These are phyloP conservation scores for Lochmaea capreae DNA, from an alignment of 2,888 invertebrate genomes.

Conservation along the genomic window DNA sequence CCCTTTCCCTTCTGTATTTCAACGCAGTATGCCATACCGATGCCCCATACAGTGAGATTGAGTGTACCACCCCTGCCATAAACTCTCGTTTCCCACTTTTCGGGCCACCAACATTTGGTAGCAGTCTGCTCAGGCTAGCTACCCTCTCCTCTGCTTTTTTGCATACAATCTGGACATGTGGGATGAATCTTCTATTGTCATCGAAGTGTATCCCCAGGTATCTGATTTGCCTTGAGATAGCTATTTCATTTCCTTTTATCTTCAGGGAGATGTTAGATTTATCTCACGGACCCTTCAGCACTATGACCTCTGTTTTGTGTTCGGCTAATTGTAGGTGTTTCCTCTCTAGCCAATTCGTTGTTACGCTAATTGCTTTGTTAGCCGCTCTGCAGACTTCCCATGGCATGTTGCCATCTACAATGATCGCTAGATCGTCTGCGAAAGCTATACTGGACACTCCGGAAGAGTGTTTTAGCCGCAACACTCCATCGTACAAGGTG, in stretches of 20 bases:
- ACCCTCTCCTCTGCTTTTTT: no score
- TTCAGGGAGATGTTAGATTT: neutral
- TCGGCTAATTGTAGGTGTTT: neutral
- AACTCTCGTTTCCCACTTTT: neutral
- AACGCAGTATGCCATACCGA: neutral
- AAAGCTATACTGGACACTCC: slow-evolving; percentile 5
- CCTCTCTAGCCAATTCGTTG: neutral
- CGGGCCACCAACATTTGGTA: no score
- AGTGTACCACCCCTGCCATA: neutral
- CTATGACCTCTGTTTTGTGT: neutral
- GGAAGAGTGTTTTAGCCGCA: neutral
- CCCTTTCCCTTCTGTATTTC: neutral
- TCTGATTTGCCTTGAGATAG: neutral
- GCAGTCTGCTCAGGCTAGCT: no score
- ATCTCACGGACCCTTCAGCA: neutral
- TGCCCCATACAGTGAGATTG: neutral
- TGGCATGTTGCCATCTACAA: neutral
- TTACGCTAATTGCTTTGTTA: neutral
- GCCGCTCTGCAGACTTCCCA: neutral
- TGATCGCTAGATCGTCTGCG: neutral
- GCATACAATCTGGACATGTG: neutral
- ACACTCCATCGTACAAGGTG: neutral
- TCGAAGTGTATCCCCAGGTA: no score
- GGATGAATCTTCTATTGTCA: neutral
- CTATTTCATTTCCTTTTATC: neutral